phyloP scores from a whole-genome alignment of 2,113 vertebrate species.

The Stomatorhinus ivindoensis region DNA sequence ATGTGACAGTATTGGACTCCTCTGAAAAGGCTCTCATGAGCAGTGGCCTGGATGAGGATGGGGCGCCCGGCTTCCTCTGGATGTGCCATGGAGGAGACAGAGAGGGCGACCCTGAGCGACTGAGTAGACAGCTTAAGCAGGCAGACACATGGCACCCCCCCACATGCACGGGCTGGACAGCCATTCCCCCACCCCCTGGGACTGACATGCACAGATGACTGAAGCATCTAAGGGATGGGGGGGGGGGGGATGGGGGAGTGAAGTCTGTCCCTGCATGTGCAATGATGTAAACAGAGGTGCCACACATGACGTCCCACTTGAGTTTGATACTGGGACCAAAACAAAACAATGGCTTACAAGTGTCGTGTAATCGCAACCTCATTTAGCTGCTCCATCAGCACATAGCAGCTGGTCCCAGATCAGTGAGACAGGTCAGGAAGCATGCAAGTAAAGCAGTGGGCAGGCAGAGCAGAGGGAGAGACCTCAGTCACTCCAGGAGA shows the following conservation, averaged over 20 bases:
- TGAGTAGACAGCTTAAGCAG: not conserved
- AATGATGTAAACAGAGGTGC: not conserved
- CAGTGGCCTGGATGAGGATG: slow-evolving; percentile 86
- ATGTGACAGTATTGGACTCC: slow-evolving; percentile 85
- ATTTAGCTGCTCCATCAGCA: not conserved
- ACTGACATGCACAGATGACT: slow-evolving; percentile 57
- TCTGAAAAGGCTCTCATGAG: slow-evolving; percentile 99
- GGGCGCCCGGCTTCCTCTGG: slow-evolving; percentile 77
- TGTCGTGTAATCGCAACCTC: not conserved
- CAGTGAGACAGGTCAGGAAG: not conserved
- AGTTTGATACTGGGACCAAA: not conserved
- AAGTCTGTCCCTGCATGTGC: not conserved
- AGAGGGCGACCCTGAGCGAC: slow-evolving; percentile 42
- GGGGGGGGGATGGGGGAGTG: slow-evolving; percentile 31
- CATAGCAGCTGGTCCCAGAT: not conserved
- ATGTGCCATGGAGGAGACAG: slow-evolving; percentile 73
- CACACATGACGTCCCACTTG: not conserved
- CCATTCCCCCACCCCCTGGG: slow-evolving; percentile 22
- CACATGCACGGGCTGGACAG: slow-evolving; percentile 20
- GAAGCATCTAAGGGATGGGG: slow-evolving; percentile 44
- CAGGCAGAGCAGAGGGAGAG: not conserved
- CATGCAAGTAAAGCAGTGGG: not conserved
- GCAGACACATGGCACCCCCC: not conserved
- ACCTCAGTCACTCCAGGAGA: slow-evolving; percentile 99
- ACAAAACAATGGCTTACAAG: not conserved